Conservation (phyloP, 2,888 invertebrate genomes). For the Cryptocephalus primarius region DNA sequence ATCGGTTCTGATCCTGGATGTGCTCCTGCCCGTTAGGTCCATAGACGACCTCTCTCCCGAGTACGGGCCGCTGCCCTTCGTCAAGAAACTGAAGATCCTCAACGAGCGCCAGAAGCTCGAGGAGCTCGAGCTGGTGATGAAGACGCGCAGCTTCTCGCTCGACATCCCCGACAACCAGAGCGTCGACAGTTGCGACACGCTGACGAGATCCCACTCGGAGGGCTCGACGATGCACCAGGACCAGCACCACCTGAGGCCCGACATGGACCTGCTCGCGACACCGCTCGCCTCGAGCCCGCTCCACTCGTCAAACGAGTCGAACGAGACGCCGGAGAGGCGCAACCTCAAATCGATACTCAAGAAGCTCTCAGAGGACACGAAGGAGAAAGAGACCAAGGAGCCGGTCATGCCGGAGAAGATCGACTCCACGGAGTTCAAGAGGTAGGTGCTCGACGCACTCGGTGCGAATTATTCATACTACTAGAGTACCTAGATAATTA, state of each 20-base stretch:
- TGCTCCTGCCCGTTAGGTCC: slow-evolving; percentile 37
- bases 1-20: slow-evolving; percentile 2
- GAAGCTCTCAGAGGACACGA: slow-evolving; percentile 60
- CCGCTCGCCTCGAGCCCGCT: slow-evolving; percentile 29
- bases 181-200: slow-evolving; percentile 35
- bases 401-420: slow-evolving; percentile 24
- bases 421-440: slow-evolving; percentile 49
- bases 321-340: slow-evolving; percentile 72
- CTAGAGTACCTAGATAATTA: too few relatives aligned
- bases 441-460: slow-evolving; percentile 7
- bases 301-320: slow-evolving; percentile 53
- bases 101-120: slow-evolving; percentile 81
- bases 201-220: slow-evolving; percentile 71
- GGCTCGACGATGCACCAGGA: slow-evolving; percentile 60
- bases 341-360: slow-evolving; percentile 78
- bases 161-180: slow-evolving; percentile 47
- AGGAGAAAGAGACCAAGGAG: slow-evolving; percentile 15
- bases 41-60: slow-evolving; percentile 81
- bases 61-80: slow-evolving; percentile 76
- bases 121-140: slow-evolving; percentile 66
- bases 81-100: slow-evolving; percentile 77
- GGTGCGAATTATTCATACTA: too few relatives aligned
- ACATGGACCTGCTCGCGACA: slow-evolving; percentile 15
- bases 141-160: slow-evolving; percentile 68
- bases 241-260: slow-evolving; percentile 10